phyloP scores from a whole-genome alignment of 2,888 invertebrate genomes.

The Sclerodermus sp. region DNA sequence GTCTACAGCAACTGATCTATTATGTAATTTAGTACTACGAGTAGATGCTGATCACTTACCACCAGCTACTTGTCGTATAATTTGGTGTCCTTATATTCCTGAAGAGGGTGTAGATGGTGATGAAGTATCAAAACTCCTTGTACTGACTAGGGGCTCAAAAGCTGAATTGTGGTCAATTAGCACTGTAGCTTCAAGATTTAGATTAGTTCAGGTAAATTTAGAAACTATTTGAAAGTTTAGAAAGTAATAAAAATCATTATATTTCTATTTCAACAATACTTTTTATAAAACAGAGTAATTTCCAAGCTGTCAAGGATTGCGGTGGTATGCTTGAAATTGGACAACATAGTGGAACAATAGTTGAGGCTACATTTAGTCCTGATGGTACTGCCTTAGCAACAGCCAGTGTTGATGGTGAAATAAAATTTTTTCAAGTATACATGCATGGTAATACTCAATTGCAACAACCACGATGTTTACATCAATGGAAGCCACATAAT shows the following conservation, averaged over 20 bases:
- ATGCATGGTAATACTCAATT: constrained; percentile 65
- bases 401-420: constrained; percentile 83
- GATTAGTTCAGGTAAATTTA: constrained; percentile 33
- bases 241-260: constrained; percentile 9
- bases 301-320: constrained; percentile 40
- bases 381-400: constrained; percentile 94
- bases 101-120: constrained; percentile 63
- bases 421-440: constrained; percentile 90
- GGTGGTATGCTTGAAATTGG: constrained; percentile 61
- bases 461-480: constrained; percentile 76
- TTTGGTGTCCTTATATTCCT: constrained; percentile 94
- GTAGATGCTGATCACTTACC: constrained; percentile 59
- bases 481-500: constrained; percentile 91
- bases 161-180: constrained; percentile 58
- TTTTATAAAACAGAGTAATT: constrained; percentile 36
- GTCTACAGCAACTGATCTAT: constrained; percentile 55
- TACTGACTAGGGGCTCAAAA: constrained; percentile 76
- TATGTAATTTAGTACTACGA: constrained; percentile 65
- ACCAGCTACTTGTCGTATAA: constrained; percentile 70
- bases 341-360: constrained; percentile 68
- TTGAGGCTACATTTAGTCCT: constrained; percentile 88
- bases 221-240: background rate
- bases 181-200: constrained; percentile 38
- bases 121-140: constrained; percentile 76
- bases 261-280: constrained; percentile 16